Evolutionary conservation across 1,140 invertebrate species (phyloP).

Genomic region (Drosophila neocordata): DNA sequence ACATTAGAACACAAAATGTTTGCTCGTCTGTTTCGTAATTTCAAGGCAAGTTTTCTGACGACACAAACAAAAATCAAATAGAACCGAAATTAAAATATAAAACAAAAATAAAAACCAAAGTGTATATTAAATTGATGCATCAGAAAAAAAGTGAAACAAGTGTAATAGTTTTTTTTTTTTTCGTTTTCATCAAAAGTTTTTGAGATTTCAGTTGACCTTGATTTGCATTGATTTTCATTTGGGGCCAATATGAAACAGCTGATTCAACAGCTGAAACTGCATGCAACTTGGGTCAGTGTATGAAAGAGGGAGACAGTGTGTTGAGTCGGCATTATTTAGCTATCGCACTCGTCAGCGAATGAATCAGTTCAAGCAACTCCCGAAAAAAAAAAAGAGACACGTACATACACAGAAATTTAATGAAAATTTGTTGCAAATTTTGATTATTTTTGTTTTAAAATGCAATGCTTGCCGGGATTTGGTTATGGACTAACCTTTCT

Average conservation of each 20-base stretch:
- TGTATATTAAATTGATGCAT: background rate
- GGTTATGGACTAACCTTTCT: slow-evolving; percentile 67
- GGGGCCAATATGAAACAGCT: slow-evolving; percentile 9
- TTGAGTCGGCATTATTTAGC: slow-evolving; percentile 21
- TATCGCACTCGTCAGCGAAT: slow-evolving; percentile 14
- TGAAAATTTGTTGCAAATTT: slow-evolving; percentile 5
- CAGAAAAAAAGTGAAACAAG: no score
- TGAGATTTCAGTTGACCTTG: background rate
- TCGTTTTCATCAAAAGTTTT: background rate
- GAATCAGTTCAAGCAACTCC: slow-evolving; percentile 9
- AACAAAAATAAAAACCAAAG: background rate
- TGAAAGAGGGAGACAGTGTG: slow-evolving; percentile 2
- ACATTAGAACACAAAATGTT: slow-evolving; percentile 57
- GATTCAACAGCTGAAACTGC: slow-evolving; percentile 18
- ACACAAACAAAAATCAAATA: background rate
- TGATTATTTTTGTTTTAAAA: slow-evolving; percentile 19
- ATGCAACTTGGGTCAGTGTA: background rate
- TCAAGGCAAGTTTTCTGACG: slow-evolving; percentile 60
- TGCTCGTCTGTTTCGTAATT: slow-evolving; percentile 69
- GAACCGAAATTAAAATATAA: background rate
- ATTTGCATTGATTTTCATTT: slow-evolving; percentile 25
- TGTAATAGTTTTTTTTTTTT: background rate
- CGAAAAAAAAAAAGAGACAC: background rate
- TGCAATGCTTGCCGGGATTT: slow-evolving; percentile 63
- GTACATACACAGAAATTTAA: background rate